Evolutionary conservation across 2,888 invertebrate genomes (phyloP).

Genomic region (Taenaris catops): DNA sequence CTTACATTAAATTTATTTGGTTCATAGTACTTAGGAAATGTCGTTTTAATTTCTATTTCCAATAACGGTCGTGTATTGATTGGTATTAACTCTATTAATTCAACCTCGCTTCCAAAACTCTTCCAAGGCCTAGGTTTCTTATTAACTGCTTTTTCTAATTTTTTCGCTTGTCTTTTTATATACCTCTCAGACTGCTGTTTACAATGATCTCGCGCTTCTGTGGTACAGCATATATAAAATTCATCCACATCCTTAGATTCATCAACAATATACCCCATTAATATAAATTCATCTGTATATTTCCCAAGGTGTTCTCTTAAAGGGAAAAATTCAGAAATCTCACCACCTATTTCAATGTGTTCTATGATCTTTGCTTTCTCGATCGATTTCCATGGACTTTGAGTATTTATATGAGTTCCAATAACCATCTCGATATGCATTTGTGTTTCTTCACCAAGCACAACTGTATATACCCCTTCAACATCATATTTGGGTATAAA

Average conservation of each 20-base stretch:
- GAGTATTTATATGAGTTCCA: conserved; percentile 84
- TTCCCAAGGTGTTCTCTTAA: conserved; percentile 54
- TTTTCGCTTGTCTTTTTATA: conserved; percentile 78
- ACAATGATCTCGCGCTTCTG: conserved; percentile 75
- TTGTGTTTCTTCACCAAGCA: conserved; percentile 79
- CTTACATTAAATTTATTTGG: conserved; percentile 74
- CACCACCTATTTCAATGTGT: conserved; percentile 78
- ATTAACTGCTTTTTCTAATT: conserved; percentile 75
- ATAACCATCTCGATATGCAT: conserved; percentile 81
- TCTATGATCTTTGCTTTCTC: conserved; percentile 81
- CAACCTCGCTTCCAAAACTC: conserved; percentile 82
- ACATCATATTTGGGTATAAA: conserved; percentile 73
- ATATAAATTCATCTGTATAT: conserved; percentile 58
- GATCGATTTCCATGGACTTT: conserved; percentile 86
- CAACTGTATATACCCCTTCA: conserved; percentile 76
- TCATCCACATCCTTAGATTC: conserved; percentile 82
- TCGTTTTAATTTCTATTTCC: conserved; percentile 83
- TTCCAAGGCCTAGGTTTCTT: conserved; percentile 80
- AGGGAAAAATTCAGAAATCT: conserved; percentile 61
- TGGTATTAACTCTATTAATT: conserved; percentile 77
- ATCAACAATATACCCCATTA: conserved; percentile 85
- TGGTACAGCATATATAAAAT: conserved; percentile 84
- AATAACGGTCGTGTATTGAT: conserved; percentile 78
- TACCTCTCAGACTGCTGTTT: conserved; percentile 69
- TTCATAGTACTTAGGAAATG: conserved; percentile 74